Conservation (phyloP, 2,888 invertebrate species). For the Acronicta alni region DNA sequence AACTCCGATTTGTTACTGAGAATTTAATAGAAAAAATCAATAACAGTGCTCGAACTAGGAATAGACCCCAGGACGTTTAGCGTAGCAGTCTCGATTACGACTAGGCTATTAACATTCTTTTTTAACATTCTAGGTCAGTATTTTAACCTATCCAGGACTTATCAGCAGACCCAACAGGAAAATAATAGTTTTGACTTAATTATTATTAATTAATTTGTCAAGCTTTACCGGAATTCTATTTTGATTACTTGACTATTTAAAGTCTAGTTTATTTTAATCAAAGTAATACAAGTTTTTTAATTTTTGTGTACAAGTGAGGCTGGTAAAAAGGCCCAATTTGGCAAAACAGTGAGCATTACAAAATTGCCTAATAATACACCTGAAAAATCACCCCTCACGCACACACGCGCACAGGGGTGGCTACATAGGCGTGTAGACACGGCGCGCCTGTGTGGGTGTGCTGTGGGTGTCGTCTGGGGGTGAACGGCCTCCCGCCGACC, state of each 20-base stretch:
- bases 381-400: conserved; percentile 39
- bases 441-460: conserved; percentile 35
- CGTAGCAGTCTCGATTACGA: too few species aligned
- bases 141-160: too few species aligned
- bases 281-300: neutral
- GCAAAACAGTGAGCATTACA: conserved; percentile 39
- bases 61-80: too few species aligned
- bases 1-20: too few species aligned
- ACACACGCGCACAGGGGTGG: conserved; percentile 23
- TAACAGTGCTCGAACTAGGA: too few species aligned
- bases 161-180: too few species aligned
- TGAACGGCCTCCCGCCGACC: conserved; percentile 84
- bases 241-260: neutral
- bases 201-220: too few species aligned
- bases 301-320: neutral
- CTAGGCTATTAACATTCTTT: too few species aligned
- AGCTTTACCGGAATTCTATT: too few species aligned
- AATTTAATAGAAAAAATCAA: too few species aligned
- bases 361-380: conserved; percentile 47
- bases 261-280: neutral
- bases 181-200: too few species aligned
- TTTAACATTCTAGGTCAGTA: too few species aligned
- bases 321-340: conserved; percentile 32
- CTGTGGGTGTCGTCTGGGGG: conserved; percentile 67
- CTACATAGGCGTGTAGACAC: conserved; percentile 22